Percentiles rank a stretch among this genome's conserved stretches.
phyloP scores from a whole-genome alignment of 2,797 vertebrate species.

The Emys orbicularis region DNA sequence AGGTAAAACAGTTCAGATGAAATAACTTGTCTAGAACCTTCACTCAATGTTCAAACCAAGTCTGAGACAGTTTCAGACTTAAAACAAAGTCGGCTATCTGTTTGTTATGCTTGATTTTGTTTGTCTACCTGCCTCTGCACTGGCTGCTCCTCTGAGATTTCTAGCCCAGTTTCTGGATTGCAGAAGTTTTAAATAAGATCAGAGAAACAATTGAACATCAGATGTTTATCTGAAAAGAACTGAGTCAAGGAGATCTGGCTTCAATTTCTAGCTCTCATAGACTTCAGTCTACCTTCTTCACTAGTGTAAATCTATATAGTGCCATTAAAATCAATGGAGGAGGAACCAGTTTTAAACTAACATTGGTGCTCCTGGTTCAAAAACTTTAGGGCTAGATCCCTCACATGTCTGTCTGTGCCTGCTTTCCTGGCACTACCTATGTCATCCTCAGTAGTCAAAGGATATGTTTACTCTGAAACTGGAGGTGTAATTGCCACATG shows the following conservation, averaged over 20 bases:
- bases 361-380: not conserved
- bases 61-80: not conserved
- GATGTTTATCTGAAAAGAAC: not conserved
- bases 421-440: not conserved
- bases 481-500: not conserved
- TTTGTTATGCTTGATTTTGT: not conserved
- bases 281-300: not conserved
- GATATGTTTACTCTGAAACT: not conserved
- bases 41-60: not conserved
- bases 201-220: not conserved
- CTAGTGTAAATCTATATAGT: not conserved
- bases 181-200: not conserved
- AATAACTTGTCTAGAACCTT: not conserved
- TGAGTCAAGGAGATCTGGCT: not conserved
- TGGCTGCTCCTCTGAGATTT: not conserved
- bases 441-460: not conserved
- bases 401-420: not conserved
- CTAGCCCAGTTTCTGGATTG: not conserved
- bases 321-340: not conserved
- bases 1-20: not conserved
- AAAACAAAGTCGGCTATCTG: not conserved
- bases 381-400: not conserved
- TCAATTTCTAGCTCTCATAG: not conserved
- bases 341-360: not conserved
- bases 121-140: not conserved